These are phyloP conservation scores for Lepidotrigona ventralis DNA, from an alignment of 1,140 invertebrate species.

Conservation along the genomic window DNA sequence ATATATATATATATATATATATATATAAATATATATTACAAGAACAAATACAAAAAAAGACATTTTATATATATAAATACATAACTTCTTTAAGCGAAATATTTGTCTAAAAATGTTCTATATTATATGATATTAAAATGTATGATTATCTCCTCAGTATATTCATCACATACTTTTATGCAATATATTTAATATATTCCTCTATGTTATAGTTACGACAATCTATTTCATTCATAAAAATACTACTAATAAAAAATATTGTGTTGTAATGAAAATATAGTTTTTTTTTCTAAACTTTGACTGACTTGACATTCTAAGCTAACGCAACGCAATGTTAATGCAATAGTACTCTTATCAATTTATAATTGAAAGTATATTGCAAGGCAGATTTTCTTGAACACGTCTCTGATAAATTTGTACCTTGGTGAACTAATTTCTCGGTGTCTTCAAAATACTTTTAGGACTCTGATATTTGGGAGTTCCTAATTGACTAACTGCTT, in stretches of 20 bases:
- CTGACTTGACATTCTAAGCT: not conserved
- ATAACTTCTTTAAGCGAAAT: slow-evolving; percentile 14
- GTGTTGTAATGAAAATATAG: not conserved
- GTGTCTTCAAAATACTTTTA: slow-evolving; percentile 67
- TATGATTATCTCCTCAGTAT: not conserved
- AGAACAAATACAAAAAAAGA: not conserved
- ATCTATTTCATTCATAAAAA: slow-evolving; percentile 1
- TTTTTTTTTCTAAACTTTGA: not conserved
- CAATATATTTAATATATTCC: slow-evolving; percentile 10
- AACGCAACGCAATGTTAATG: not conserved
- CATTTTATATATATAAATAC: slow-evolving; percentile 7
- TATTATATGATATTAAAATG: not conserved
- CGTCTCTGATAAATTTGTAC: slow-evolving; percentile 2
- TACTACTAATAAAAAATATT: slow-evolving; percentile 9
- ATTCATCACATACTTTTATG: not conserved
- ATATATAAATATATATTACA: not conserved
- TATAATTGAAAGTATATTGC: not conserved
- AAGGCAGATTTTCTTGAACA: not conserved
- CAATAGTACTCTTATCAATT: not conserved
- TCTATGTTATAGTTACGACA: not conserved
- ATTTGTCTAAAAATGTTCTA: not conserved
- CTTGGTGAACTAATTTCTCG: slow-evolving; percentile 33
- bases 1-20: too few relatives aligned
- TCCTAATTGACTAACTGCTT: slow-evolving; percentile 72
- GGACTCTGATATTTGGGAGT: slow-evolving; percentile 75